Evolutionary conservation across 2,113 vertebrate genomes (phyloP).

Genomic region (Aplodontia rufa): DNA sequence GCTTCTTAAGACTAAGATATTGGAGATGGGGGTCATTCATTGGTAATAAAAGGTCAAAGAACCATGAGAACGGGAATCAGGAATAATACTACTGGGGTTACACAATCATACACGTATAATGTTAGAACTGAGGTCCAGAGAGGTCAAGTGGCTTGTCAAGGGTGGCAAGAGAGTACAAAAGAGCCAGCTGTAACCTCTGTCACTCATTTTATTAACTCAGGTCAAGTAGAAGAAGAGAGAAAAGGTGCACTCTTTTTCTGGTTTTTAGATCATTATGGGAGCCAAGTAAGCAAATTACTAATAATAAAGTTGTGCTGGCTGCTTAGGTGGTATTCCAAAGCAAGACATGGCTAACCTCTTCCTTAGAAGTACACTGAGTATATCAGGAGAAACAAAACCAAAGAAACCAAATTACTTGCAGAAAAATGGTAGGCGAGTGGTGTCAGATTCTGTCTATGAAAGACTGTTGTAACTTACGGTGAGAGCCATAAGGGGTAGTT

Average conservation of each 20-base stretch:
- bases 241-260: not conserved
- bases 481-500: not conserved
- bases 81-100: not conserved
- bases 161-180: not conserved
- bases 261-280: constrained; percentile 7
- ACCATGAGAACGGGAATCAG: not conserved
- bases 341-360: not conserved
- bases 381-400: not conserved
- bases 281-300: not conserved
- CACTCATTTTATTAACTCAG: not conserved
- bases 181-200: not conserved
- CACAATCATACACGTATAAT: not conserved
- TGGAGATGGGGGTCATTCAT: not conserved
- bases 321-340: not conserved
- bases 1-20: not conserved
- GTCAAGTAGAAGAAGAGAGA: not conserved
- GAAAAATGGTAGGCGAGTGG: not conserved
- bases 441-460: not conserved
- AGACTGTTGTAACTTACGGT: not conserved
- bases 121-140: not conserved
- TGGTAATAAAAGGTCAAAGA: not conserved
- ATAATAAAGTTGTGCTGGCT: not conserved
- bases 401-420: not conserved
- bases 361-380: not conserved
- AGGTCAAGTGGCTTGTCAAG: not conserved